Base-by-base conservation (phyloP, 1,140 invertebrate genomes). In the Drosophila miranda region DNA sequence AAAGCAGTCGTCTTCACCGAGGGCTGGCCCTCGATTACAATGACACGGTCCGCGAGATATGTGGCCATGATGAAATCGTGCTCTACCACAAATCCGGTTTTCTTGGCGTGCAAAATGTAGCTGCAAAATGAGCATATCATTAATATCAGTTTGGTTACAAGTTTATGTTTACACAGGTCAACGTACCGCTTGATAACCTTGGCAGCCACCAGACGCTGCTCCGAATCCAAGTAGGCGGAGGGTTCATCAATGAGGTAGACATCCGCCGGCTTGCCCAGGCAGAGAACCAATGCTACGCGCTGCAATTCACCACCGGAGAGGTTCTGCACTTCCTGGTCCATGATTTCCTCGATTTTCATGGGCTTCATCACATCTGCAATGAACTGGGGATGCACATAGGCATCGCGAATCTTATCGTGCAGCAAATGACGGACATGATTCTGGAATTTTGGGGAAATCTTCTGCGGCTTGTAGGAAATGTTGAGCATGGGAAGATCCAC, bases 51-150 rank as follows among this genome's bases (percentile, higher is more conserved):
- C 13, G 99, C 98, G 43, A 99, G 93, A 92, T 99, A 99, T 0
- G 99, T 99, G 2, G 98, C 98, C 99, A 99, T 99, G 56, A 99
- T 99, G 89, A 99, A 99, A 94, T 99, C 99, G 95, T 99, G 99
- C 94, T 99, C 99, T 0, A 99, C 99, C 28, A 99, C 96, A 92
- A 99, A 99, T 28, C 98, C 99, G 26, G 99, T 99, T 91, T 99
- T 99, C 93, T 99, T 99, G 0, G 99, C 97, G 90, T 99, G 99
- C 42, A 99, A 93, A 91, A 99, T 99, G 91, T 99, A 99, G 76
- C 98, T 99, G 87, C 56, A 92, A 92, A 78, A 26, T 4, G 2
- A 2, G 1, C 16, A 45, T 4, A 21, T 1, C 41, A 11, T 6
- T 7, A 3, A 13, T 13, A 60, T 45, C 30, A 51, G 41, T 45